These are phyloP conservation scores for Ciconia maguari DNA, from an alignment of 2,113 vertebrate species.

Conservation along the genomic window DNA sequence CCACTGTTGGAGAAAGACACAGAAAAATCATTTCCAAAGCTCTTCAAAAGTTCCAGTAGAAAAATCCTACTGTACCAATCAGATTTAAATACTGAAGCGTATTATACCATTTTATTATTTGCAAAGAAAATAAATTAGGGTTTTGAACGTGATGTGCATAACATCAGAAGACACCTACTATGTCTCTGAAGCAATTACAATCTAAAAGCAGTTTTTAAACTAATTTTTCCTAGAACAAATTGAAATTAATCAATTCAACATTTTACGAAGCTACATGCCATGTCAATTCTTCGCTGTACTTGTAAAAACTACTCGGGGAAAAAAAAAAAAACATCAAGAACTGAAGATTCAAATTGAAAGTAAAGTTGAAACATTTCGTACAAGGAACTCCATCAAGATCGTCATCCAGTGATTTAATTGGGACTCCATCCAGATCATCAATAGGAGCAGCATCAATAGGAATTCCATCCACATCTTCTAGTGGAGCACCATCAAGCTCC, in stretches of 20 bases:
- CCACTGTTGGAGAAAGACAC: conserved; percentile 67
- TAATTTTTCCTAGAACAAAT: background rate
- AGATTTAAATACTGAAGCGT: background rate
- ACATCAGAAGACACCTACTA: background rate
- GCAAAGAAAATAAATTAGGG: background rate
- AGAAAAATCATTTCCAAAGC: background rate
- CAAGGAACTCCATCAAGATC: conserved; percentile 95
- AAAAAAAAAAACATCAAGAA: background rate
- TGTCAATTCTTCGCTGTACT: background rate
- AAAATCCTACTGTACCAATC: background rate
- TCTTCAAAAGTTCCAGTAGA: background rate
- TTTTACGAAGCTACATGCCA: background rate
- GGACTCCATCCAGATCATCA: conserved; percentile 94
- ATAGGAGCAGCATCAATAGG: conserved; percentile 88
- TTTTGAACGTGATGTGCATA: background rate
- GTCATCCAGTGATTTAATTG: conserved; percentile 92
- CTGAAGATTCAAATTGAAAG: background rate
- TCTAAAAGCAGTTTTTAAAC: background rate
- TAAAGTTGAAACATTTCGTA: conserved; percentile 66
- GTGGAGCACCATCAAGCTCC: conserved; percentile 85
- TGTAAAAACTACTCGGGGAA: background rate
- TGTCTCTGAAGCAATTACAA: background rate
- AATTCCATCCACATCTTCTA: conserved; percentile 94
- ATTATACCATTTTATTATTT: background rate
- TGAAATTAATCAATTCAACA: background rate